Percentiles rank a stretch among this genome's conserved stretches.
phyloP scores from a whole-genome alignment of 2,888 invertebrate genomes.

The Nymphalis polychloros region DNA sequence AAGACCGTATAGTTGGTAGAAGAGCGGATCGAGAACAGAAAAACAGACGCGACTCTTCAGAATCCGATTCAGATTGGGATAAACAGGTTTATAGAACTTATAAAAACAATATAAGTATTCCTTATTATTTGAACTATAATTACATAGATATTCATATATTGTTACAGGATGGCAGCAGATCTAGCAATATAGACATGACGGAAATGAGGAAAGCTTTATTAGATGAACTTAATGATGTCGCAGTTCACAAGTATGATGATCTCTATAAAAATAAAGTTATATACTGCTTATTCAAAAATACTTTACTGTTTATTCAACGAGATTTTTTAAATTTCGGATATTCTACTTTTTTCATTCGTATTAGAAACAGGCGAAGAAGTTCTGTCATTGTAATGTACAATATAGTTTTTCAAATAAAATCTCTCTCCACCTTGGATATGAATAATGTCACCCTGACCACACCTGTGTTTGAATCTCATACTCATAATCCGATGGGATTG shows the following conservation, averaged over 20 bases:
- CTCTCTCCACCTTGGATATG: too few relatives aligned
- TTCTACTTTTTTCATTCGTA: too few relatives aligned
- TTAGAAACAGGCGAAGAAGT: too few relatives aligned
- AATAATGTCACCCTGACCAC: too few relatives aligned
- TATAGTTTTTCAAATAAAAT: too few relatives aligned
- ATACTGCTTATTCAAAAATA: slow-evolving; percentile 1
- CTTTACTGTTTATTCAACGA: too few relatives aligned
- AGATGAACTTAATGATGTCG: slow-evolving; percentile 85
- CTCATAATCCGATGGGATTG: too few relatives aligned
- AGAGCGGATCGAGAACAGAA: slow-evolving; percentile 83
- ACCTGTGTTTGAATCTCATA: too few relatives aligned
- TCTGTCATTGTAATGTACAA: too few relatives aligned
- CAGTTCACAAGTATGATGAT: slow-evolving; percentile 61
- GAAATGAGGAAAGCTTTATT: slow-evolving; percentile 88
- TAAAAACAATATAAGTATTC: neutral
- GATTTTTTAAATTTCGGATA: too few relatives aligned
- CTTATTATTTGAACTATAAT: neutral
- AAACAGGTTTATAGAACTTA: slow-evolving; percentile 63
- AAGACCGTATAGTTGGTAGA: slow-evolving; percentile 85
- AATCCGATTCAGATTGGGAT: slow-evolving; percentile 90
- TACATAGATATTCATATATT: neutral
- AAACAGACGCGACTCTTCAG: slow-evolving; percentile 82
- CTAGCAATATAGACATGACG: slow-evolving; percentile 84
- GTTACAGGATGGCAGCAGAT: slow-evolving; percentile 83
- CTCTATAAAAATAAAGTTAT: slow-evolving; percentile 1